Evolutionary conservation across 2,888 invertebrate genomes (phyloP).

Genomic region (Amiota communis): DNA sequence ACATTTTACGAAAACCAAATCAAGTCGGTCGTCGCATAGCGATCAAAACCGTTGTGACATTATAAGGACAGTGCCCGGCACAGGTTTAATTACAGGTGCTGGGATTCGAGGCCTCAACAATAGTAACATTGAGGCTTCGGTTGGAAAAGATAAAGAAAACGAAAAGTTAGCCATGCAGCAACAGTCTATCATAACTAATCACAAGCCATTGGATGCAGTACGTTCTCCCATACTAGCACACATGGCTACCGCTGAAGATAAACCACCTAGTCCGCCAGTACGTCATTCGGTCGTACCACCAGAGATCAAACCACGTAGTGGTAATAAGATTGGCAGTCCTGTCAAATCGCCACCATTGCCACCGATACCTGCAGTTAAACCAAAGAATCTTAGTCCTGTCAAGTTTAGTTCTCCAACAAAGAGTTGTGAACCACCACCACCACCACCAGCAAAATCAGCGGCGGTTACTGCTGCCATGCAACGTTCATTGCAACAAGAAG

Average conservation of each 20-base stretch:
- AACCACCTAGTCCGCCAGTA: constrained; percentile 70
- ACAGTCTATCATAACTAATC: constrained; percentile 36
- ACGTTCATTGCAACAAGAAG: constrained; percentile 62
- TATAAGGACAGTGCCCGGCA: constrained; percentile 75
- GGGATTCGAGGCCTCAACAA: constrained; percentile 55
- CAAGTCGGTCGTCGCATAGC: constrained; percentile 77
- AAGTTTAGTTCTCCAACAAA: constrained; percentile 71
- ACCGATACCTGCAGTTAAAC: constrained; percentile 71
- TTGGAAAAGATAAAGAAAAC: constrained; percentile 41
- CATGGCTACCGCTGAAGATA: constrained; percentile 44
- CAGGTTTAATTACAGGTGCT: constrained; percentile 73
- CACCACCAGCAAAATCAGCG: constrained; percentile 68
- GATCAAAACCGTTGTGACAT: constrained; percentile 77
- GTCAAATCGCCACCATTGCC: constrained; percentile 72
- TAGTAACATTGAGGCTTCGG: constrained; percentile 33
- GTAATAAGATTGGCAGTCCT: constrained; percentile 70
- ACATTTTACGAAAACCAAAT: constrained; percentile 87
- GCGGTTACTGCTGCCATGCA: constrained; percentile 67
- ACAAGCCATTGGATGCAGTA: constrained; percentile 44
- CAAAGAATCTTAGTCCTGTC: constrained; percentile 71
- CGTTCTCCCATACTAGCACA: constrained; percentile 50
- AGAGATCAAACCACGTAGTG: constrained; percentile 72
- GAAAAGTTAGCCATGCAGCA: constrained; percentile 37
- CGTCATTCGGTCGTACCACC: constrained; percentile 69
- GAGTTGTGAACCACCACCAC: constrained; percentile 64